Conservation (phyloP, 2,113 vertebrate species). For the Hiodon tergisus region DNA sequence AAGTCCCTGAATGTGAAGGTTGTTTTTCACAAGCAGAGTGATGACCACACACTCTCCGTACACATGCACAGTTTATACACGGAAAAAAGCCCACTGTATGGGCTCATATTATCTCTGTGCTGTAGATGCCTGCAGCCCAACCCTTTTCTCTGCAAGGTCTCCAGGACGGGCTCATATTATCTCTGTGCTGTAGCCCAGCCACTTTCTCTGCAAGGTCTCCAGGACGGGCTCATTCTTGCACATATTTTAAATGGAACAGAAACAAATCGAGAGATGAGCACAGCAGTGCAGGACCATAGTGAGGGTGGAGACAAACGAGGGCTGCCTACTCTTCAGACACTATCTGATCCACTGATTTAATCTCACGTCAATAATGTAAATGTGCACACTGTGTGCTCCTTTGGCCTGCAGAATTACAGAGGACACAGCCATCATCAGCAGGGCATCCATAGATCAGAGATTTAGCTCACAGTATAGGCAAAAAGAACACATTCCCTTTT, state of each 20-base stretch:
- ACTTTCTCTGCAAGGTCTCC: neutral
- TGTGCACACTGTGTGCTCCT: neutral
- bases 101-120: too few species aligned
- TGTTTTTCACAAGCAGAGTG: too few species aligned
- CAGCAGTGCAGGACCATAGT: neutral
- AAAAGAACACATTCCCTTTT: too few species aligned
- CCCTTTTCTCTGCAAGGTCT: neutral
- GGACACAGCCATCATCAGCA: neutral
- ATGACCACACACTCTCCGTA: too few species aligned
- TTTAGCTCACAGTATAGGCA: too few species aligned
- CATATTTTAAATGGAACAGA: neutral
- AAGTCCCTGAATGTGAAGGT: too few species aligned
- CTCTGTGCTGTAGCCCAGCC: neutral
- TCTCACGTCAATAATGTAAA: neutral
- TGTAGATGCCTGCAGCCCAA: slow-evolving; percentile 27
- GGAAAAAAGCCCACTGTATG: too few species aligned
- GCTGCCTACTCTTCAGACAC: neutral
- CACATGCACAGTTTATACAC: too few species aligned
- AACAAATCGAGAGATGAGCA: neutral
- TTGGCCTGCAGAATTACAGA: neutral
- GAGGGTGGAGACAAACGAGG: neutral
- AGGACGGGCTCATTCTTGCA: neutral
- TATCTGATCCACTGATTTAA: neutral
- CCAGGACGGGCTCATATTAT: too few species aligned
- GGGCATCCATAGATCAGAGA: neutral